Evolutionary conservation across 2,888 invertebrate genomes (phyloP), one percentile per base, ranked within the genome.

Genomic region (Abrostola tripartita): DNA sequence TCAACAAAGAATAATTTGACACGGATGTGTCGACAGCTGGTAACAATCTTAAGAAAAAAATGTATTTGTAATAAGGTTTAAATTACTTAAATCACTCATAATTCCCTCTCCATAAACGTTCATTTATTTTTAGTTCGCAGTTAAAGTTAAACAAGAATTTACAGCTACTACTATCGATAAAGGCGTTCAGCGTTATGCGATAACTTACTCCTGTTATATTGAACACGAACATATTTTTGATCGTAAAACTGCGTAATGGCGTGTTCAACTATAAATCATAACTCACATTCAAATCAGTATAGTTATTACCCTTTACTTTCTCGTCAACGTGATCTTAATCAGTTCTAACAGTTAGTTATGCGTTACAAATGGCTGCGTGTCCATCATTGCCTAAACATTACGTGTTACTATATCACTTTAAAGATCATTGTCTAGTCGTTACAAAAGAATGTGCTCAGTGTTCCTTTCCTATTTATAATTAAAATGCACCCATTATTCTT

Each of bases 401-500:
- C 50, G 11, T 57, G 49, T 24, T 44, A 49, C 37, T 66, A 65
- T 73, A 69, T 64, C 42, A 63, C 41, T 65, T 49, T 37, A n/a
- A 61, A 63, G 71, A 71, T 64, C 52, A 66, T 75, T 71, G 71
- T 75, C 65, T 74, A 38, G n/a, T 49, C 0, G 47, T 52, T 58
- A 73, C 63, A 78, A 76, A 76, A 71, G 77, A 82, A 79, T 78
- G 75, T 40, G 66, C 56, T 71, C 66, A 60, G 53, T 71, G 65
- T 42, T 75, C 61, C 65, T 80, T 71, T 79, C 79, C 74, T 81
- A 85, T 81, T 81, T 75, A 78, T 82, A 75, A 81, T 84, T 82
- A 69, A 72, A 77, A 79, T 85, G 83, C 81, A 81, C 74, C 85
- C 83, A 89, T 88, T 91, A 90, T 88, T 88, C 86, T 85, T 83